phyloP scores from a whole-genome alignment of 1,140 invertebrate species.

The Venustaconcha ellipsiformis region DNA sequence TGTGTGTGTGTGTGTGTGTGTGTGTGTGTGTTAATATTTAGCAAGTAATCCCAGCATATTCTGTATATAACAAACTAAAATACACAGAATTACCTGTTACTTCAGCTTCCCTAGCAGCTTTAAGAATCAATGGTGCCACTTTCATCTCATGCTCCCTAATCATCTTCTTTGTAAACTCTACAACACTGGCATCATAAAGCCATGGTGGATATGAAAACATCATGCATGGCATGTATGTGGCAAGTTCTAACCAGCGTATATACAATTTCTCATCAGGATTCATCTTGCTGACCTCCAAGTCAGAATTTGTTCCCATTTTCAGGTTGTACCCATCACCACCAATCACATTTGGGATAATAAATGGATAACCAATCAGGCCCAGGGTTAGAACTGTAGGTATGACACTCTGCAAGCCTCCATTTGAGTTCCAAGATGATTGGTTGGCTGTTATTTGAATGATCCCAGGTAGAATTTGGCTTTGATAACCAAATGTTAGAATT shows the following conservation, averaged over 20 bases:
- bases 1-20: too few species aligned
- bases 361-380: conserved; percentile 85
- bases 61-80: neutral
- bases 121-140: conserved; percentile 75
- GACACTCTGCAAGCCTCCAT: conserved; percentile 84
- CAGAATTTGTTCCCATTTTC: neutral
- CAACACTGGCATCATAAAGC: conserved; percentile 81
- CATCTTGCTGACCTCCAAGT: conserved; percentile 62
- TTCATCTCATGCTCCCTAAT: conserved; percentile 79
- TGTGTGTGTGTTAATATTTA: neutral
- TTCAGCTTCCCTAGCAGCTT: conserved; percentile 72
- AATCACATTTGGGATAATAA: conserved; percentile 92
- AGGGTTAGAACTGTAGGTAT: conserved; percentile 85
- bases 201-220: conserved; percentile 91
- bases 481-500: conserved; percentile 79
- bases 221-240: conserved; percentile 86
- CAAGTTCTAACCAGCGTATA: conserved; percentile 88
- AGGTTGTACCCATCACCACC: conserved; percentile 82
- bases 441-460: conserved; percentile 91
- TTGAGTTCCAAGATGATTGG: conserved; percentile 81
- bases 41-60: neutral
- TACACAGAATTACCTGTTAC: conserved; percentile 72
- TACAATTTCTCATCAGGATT: conserved; percentile 82
- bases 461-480: conserved; percentile 81
- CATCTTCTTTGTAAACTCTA: conserved; percentile 76